Evolutionary conservation across 2,113 vertebrate genomes (phyloP), one percentile per base, ranked within the genome.

Genomic region (Arizona elegans): DNA sequence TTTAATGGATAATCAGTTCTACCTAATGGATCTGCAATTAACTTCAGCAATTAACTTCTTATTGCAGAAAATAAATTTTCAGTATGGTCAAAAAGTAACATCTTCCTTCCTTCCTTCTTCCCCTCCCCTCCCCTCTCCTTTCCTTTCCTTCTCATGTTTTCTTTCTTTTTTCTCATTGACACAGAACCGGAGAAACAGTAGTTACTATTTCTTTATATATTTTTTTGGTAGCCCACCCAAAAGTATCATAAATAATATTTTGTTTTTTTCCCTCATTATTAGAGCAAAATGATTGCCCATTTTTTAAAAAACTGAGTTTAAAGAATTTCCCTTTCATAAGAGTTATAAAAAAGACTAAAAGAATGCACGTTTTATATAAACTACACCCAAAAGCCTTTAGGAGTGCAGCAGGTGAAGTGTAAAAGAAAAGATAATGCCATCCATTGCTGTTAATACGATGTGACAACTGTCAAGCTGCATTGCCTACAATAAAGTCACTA

Each of bases 391-490:
- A 21, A 53, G 88, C 43, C 75, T 93, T 90, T 33, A 43, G n/a
- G 75, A 90, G 13, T 90, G 54, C 47, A 90, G n/a, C 88, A 90
- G 75, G 75, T 90, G 75, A 93, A 88, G 52, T 90, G 29, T 52
- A 88, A 81, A 88, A 52, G 43, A 24, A 75, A 91, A 88, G 62
- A 81, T 81, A 89, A 58, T 50, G n/a, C 23, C 81, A 24, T 59
- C 29, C 75, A 81, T 43, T n/a, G 86, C 65, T 29, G 17, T 53
- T 93, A 93, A 93, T 93, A 50, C 1, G 5, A 93, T 65, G 88
- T 43, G 92, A 89, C 87, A 89, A 70, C 70, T 85, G 65, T 93
- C 62, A 24, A 93, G 91, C 17, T 89, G 54, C 65, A 91, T 91
- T 87, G 89, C 65, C 92, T 87, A 91, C 88, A 90, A 65, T 62